Conservation (phyloP, 2,113 vertebrate genomes). For the Cricetomys ansorgei region DNA sequence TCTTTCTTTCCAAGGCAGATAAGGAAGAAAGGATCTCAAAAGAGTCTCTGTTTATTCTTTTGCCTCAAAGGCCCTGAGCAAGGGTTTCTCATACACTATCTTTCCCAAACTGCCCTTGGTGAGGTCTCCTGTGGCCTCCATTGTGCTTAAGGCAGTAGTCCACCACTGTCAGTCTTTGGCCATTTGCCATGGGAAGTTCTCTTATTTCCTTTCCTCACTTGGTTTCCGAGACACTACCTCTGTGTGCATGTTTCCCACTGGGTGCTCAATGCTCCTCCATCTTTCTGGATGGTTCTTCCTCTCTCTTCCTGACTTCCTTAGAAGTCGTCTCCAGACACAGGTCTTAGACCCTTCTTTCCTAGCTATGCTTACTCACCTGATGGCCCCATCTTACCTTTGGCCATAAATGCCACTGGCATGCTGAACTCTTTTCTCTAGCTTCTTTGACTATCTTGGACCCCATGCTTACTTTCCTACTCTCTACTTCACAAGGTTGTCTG, state of each 20-base stretch:
- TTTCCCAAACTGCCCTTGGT: not conserved
- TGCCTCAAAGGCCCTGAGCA: not conserved
- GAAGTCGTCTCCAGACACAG: not conserved
- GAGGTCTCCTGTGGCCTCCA: not conserved
- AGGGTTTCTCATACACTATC: not conserved
- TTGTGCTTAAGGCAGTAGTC: not conserved
- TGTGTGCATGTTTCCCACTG: not conserved
- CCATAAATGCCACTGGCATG: not conserved
- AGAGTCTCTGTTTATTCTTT: not conserved
- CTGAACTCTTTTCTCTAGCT: not conserved
- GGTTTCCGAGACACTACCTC: not conserved
- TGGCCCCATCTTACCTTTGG: not conserved
- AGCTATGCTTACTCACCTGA: not conserved
- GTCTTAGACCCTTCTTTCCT: not conserved
- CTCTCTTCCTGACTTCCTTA: not conserved
- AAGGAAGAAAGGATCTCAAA: not conserved
- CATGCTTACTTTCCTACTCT: not conserved
- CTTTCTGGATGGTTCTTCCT: not conserved
- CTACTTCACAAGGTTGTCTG: not conserved
- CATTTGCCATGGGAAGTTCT: not conserved
- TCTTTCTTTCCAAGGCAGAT: slow-evolving; percentile 19
- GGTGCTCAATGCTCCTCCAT: not conserved
- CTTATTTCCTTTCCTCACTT: not conserved
- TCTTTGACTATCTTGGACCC: not conserved
- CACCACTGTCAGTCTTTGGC: not conserved